These are phyloP conservation scores for Cryptomyrus ogoouensis DNA, from an alignment of 2,113 vertebrate genomes.

Conservation along the genomic window DNA sequence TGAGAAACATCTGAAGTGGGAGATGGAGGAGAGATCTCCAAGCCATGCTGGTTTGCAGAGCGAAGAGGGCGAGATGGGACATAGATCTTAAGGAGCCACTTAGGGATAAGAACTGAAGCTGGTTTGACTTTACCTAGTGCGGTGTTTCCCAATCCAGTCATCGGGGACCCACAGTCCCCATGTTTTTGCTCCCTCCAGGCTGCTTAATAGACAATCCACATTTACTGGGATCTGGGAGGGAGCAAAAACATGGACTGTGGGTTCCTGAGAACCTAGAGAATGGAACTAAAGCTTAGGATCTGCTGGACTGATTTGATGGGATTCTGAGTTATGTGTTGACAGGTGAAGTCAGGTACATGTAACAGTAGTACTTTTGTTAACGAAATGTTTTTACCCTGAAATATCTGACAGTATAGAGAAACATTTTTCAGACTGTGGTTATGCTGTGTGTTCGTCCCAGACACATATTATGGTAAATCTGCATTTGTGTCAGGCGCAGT, in stretches of 20 bases:
- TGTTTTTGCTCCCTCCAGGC: no score
- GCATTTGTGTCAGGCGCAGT: neutral
- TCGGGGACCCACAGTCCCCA: no score
- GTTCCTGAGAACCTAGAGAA: neutral
- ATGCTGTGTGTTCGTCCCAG: neutral
- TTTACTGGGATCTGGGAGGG: no score
- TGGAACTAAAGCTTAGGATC: neutral
- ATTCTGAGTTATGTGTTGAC: neutral
- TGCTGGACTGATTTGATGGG: neutral
- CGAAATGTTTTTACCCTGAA: neutral
- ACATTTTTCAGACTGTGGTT: neutral
- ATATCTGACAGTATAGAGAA: neutral
- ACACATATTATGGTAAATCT: neutral
- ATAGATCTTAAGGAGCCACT: neutral
- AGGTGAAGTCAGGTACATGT: neutral
- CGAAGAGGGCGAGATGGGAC: neutral
- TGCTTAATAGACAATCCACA: no score
- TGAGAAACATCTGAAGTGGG: neutral
- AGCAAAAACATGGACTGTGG: neutral
- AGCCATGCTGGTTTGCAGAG: neutral
- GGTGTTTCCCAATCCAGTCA: no score
- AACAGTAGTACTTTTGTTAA: neutral
- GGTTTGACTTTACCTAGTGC: neutral
- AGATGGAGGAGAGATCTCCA: neutral
- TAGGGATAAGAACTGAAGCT: neutral